Percentiles rank a stretch among this genome's conserved stretches.
Conservation (phyloP, 2,113 vertebrate species). For the Ascaphus truei region DNA sequence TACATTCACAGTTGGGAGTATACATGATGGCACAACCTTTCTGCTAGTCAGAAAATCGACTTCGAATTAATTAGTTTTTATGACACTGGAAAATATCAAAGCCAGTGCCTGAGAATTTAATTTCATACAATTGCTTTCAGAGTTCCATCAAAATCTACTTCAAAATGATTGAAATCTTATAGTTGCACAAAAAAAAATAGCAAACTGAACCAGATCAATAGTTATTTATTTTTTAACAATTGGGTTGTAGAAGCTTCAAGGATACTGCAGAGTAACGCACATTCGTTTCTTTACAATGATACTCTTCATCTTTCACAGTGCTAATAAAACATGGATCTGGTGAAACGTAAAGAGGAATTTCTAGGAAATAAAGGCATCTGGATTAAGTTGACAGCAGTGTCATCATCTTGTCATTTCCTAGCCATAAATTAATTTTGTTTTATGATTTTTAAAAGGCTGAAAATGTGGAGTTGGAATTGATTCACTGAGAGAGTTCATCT, state of each 20-base stretch:
- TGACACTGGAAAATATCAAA: constrained; percentile 11
- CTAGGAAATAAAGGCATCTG: background rate
- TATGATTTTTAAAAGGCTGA: background rate
- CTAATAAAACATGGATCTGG: background rate
- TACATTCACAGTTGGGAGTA: constrained; percentile 1
- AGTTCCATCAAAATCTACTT: constrained; percentile 7
- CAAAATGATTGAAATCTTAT: constrained; percentile 15
- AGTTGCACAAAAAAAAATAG: constrained; percentile 28
- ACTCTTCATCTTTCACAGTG: background rate
- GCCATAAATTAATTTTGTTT: background rate
- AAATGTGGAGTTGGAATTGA: background rate
- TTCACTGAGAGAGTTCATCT: background rate
- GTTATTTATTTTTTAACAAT: constrained; percentile 1
- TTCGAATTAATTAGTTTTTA: constrained; percentile 21
- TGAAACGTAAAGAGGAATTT: background rate
- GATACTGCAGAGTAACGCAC: background rate
- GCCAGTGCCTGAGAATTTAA: constrained; percentile 21
- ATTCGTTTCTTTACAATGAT: background rate
- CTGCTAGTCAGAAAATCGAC: constrained; percentile 7
- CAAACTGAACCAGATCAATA: constrained; percentile 21
- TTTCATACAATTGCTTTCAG: constrained; percentile 15
- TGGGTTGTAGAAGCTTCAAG: background rate
- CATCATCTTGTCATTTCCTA: background rate
- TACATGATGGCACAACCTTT: background rate
- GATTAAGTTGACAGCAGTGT: background rate